These are phyloP conservation scores for Neodiprion virginianus DNA, from an alignment of 1,140 invertebrate species.

Conservation along the genomic window DNA sequence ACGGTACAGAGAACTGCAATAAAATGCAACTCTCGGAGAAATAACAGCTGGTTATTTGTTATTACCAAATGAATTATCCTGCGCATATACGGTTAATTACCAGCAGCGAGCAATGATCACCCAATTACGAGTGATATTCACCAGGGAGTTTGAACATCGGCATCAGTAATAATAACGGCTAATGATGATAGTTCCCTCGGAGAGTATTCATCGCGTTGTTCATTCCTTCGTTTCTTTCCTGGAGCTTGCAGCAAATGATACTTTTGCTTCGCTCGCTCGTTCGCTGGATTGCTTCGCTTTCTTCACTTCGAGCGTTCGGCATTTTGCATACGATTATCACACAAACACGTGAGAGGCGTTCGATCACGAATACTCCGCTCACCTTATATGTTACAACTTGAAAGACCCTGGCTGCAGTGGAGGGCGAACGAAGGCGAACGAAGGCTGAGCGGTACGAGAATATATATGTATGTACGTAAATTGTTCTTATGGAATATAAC, in stretches of 20 bases:
- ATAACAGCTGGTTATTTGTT: background rate
- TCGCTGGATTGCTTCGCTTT: background rate
- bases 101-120: background rate
- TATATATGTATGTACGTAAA: no score
- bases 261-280: background rate
- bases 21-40: background rate
- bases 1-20: no score
- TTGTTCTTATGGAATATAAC: no score
- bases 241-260: background rate
- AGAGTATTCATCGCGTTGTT: no score
- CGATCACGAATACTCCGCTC: no score
- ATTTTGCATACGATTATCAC: constrained; percentile 1
- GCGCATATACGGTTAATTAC: background rate
- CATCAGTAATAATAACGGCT: background rate
- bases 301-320: background rate
- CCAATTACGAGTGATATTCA: background rate
- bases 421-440: no score
- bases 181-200: background rate
- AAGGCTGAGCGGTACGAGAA: no score
- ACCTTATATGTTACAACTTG: no score
- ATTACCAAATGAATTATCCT: no score
- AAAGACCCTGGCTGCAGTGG: no score
- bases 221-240: no score
- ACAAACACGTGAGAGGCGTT: no score
- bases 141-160: background rate